These are phyloP conservation scores for Pipistrellus pygmaeus DNA, from an alignment of 2,797 vertebrate species.

Conservation along the genomic window DNA sequence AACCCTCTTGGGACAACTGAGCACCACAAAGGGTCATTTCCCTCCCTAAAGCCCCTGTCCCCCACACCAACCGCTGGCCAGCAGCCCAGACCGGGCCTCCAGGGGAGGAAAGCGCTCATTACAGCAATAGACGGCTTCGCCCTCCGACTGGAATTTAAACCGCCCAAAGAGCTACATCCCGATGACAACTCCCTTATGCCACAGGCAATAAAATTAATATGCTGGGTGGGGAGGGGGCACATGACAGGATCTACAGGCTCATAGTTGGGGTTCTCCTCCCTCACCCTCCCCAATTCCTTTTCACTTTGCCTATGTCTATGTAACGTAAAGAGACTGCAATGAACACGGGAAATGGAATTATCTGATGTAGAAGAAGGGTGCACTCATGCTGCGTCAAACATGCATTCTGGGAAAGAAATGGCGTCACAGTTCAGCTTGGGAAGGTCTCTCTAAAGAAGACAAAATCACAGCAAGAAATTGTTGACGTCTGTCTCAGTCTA, in stretches of 20 bases:
- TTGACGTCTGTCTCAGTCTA: neutral
- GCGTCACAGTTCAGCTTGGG: neutral
- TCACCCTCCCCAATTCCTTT: neutral
- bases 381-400: neutral
- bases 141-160: constrained; percentile 1
- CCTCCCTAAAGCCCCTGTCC: neutral
- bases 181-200: neutral
- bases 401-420: constrained; percentile 7
- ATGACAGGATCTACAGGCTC: neutral
- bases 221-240: too few relatives aligned
- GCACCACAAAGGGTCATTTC: neutral
- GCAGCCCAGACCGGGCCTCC: neutral
- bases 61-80: neutral
- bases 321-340: neutral
- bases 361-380: neutral
- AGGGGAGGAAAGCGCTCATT: neutral
- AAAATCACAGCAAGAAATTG: neutral
- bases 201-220: neutral
- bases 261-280: neutral
- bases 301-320: neutral
- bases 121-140: neutral
- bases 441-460: neutral
- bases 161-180: neutral
- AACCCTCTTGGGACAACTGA: neutral
- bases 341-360: neutral